A percentile compares a stretch with the other conserved stretches of the same genome.
Conservation (phyloP, 2,797 vertebrate species). For the Acrossocheilus wenchowensis region DNA sequence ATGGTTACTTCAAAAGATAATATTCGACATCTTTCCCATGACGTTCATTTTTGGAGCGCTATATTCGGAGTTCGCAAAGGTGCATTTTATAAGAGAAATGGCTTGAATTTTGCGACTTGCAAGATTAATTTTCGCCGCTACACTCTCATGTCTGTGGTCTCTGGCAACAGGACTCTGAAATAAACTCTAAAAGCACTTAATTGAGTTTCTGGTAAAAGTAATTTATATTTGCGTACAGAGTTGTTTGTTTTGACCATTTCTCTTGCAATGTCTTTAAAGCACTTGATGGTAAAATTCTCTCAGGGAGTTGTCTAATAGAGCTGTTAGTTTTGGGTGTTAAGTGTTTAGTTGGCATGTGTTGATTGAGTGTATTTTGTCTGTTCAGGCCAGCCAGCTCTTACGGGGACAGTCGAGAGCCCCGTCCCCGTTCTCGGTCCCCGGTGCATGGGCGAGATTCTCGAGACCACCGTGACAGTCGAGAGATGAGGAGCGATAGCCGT, state of each 20-base stretch:
- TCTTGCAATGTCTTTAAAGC: neutral
- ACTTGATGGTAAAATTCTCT: neutral
- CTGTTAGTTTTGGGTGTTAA: neutral
- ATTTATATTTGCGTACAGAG: neutral
- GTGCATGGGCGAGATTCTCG: slow-evolving; percentile 77
- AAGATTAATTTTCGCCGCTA: neutral
- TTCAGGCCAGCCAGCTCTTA: slow-evolving; percentile 71
- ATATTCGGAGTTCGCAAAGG: neutral
- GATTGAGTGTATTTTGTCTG: slow-evolving; percentile 43
- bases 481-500: slow-evolving; percentile 66
- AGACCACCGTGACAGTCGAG: slow-evolving; percentile 82
- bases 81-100: neutral
- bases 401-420: slow-evolving; percentile 76
- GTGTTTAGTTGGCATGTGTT: slow-evolving; percentile 15
- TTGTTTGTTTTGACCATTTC: neutral
- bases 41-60: neutral
- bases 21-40: neutral
- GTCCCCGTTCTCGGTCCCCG: slow-evolving; percentile 77
- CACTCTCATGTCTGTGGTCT: neutral
- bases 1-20: neutral
- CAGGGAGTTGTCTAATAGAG: neutral
- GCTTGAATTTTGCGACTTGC: neutral
- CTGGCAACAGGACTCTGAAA: neutral
- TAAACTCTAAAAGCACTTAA: neutral
- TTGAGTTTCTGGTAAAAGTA: neutral